Evolutionary conservation across 1,140 invertebrate genomes (phyloP).

Genomic region (Drosophila auraria): DNA sequence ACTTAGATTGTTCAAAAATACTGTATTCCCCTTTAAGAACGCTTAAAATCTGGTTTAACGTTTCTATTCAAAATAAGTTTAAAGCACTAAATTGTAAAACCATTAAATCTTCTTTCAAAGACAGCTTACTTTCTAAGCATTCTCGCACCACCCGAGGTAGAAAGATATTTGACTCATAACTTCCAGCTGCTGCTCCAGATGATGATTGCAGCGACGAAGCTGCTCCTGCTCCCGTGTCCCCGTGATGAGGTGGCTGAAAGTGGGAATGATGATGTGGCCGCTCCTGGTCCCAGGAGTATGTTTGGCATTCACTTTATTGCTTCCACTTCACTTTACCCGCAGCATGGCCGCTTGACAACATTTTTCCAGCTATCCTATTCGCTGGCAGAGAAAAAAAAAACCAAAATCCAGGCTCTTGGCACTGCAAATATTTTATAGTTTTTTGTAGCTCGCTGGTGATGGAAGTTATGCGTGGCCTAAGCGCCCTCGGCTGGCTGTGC

Average conservation of each 20-base stretch:
- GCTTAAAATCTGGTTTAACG: not conserved
- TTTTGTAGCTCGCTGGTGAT: conserved; percentile 64
- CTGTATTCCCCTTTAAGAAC: not conserved
- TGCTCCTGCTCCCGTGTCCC: not conserved
- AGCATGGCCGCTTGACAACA: conserved; percentile 45
- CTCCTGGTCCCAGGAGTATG: conserved; percentile 50
- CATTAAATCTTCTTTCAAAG: conserved; percentile 12
- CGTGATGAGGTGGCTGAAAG: conserved; percentile 34
- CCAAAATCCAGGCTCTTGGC: conserved; percentile 57
- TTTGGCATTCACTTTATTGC: conserved; percentile 72
- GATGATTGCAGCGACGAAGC: conserved; percentile 12
- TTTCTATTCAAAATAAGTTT: not conserved
- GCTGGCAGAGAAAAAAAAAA: conserved; percentile 21
- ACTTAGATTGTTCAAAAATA: not conserved
- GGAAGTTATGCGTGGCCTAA: conserved; percentile 69
- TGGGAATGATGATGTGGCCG: conserved; percentile 26
- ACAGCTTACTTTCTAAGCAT: conserved; percentile 8
- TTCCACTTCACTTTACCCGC: conserved; percentile 64
- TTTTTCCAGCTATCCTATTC: conserved; percentile 32
- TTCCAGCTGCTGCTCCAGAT: conserved; percentile 27
- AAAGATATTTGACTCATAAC: conserved; percentile 32
- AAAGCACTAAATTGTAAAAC: not conserved
- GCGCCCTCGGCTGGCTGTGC: conserved; percentile 41
- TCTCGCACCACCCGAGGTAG: not conserved
- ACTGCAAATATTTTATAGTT: conserved; percentile 63